phyloP scores from a whole-genome alignment of 1,140 invertebrate genomes.

The Anoplophora glabripennis region DNA sequence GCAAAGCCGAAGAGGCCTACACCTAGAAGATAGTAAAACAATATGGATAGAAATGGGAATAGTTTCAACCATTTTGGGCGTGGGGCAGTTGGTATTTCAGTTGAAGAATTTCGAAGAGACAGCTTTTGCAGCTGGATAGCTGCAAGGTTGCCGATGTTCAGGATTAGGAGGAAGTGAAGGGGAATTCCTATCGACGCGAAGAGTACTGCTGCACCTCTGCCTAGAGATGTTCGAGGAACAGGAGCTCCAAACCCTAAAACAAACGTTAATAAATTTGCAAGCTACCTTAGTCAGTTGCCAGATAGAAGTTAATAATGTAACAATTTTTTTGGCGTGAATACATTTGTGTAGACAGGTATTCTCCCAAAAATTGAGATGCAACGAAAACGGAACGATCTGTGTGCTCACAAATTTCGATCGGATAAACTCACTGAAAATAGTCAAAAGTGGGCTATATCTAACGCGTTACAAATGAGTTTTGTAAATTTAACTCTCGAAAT shows the following conservation, averaged over 20 bases:
- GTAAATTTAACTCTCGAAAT: too few species aligned
- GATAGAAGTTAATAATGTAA: too few species aligned
- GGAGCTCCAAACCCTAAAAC: conserved; percentile 60
- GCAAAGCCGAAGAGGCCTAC: conserved; percentile 60
- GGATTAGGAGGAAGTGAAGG: conserved; percentile 59
- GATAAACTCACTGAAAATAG: too few species aligned
- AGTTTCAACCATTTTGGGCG: conserved; percentile 48
- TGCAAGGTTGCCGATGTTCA: conserved; percentile 60
- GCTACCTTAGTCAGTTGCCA: too few species aligned
- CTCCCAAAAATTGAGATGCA: too few species aligned
- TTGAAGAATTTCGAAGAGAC: conserved; percentile 36
- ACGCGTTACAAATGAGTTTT: too few species aligned
- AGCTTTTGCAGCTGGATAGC: conserved; percentile 54
- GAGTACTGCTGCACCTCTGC: conserved; percentile 56
- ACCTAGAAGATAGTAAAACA: conserved; percentile 56
- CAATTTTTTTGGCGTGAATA: too few species aligned
- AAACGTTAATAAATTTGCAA: neutral
- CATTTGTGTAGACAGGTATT: too few species aligned
- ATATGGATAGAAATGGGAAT: conserved; percentile 49
- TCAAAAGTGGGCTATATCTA: too few species aligned
- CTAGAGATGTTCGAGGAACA: conserved; percentile 57
- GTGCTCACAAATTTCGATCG: too few species aligned
- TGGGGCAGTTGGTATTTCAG: conserved; percentile 31
- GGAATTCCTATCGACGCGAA: conserved; percentile 61
- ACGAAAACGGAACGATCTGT: too few species aligned